Evolutionary conservation across 2,113 vertebrate species (phyloP), one percentile per base, ranked within the genome.

Genomic region (Dromiciops gliroides): DNA sequence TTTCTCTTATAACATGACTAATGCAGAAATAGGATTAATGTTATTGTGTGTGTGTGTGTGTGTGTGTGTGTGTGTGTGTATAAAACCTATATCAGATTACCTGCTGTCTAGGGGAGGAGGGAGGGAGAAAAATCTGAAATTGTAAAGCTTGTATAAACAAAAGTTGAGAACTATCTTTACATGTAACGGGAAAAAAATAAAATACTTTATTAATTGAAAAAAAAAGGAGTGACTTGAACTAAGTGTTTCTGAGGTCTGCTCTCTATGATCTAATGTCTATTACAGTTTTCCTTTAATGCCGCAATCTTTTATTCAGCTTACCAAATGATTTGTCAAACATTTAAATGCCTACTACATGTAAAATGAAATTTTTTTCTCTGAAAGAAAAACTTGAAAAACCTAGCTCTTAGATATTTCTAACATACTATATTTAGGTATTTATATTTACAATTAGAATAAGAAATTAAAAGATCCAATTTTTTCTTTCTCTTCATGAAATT

Each of bases 401-500:
- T 0, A 92, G 24, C 90, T 89, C 4, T 94, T 93, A 83, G 83
- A 67, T 49, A 95, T 97, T 96, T 52, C n/a, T 92, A 91, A 91
- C 56, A 48, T 94, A 67, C 96, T 92, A 11, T 92, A 93, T 92
- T 97, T 95, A 49, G 51, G 0, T 92, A 60, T 51, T 94, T 92
- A 11, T 96, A 83, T 90, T 90, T 95, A 83, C 95, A 95, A 88
- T 83, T 83, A 96, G 26, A 89, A 19, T 49, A 26, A 92, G 92
- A 92, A 92, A 49, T 19, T 92, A 95, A 90, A 89, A 53, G 75
- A 91, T 51, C 22, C 52, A 94, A 48, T 48, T 90, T 95, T 96
- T 24, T 89, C 8, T 91, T 92, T 94, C 88, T 96, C 50, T 96
- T 44, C 91, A 91, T 95, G 37, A 93, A 93, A 89, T 12, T n/a